Evolutionary conservation across 2,888 invertebrate species (phyloP).

Genomic region (Chloroclystis v-ata): DNA sequence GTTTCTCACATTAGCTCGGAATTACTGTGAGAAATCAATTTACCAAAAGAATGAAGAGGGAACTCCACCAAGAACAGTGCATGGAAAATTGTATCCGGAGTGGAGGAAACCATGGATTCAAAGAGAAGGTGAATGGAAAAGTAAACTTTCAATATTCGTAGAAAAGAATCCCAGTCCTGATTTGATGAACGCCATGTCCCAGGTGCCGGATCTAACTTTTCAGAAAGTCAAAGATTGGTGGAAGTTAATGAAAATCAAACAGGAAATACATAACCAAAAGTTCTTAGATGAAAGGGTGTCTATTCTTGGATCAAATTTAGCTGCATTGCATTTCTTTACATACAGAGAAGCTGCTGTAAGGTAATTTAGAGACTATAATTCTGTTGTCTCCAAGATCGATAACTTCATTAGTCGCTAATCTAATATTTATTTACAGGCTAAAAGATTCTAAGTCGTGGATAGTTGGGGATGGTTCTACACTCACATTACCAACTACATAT

Average conservation of each 20-base stretch:
- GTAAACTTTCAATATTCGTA: slow-evolving; percentile 77
- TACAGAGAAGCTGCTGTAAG: slow-evolving; percentile 86
- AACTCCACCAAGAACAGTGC: slow-evolving; percentile 43
- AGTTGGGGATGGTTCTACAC: slow-evolving; percentile 67
- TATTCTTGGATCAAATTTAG: slow-evolving; percentile 87
- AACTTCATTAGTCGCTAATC: too few species aligned
- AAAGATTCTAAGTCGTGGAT: slow-evolving; percentile 76
- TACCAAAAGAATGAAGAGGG: slow-evolving; percentile 63
- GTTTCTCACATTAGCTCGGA: slow-evolving; percentile 39
- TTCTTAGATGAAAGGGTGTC: slow-evolving; percentile 79
- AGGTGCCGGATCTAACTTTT: slow-evolving; percentile 74
- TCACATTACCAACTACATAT: slow-evolving; percentile 79
- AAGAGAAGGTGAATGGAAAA: slow-evolving; percentile 76
- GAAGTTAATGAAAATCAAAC: slow-evolving; percentile 60
- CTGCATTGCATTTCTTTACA: slow-evolving; percentile 90
- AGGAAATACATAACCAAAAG: slow-evolving; percentile 78
- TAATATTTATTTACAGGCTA: slow-evolving; percentile 47
- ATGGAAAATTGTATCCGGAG: slow-evolving; percentile 70
- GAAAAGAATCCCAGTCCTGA: slow-evolving; percentile 61
- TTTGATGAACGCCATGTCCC: slow-evolving; percentile 62
- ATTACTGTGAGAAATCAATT: slow-evolving; percentile 55
- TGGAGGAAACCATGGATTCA: slow-evolving; percentile 82
- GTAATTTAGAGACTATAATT: too few species aligned
- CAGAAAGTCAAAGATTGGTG: slow-evolving; percentile 77
- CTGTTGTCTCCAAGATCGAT: too few species aligned